A percentile compares a stretch with the other conserved stretches of the same genome.
These are phyloP conservation scores for Alethe diademata DNA, from an alignment of 2,113 vertebrate genomes.

Conservation along the genomic window DNA sequence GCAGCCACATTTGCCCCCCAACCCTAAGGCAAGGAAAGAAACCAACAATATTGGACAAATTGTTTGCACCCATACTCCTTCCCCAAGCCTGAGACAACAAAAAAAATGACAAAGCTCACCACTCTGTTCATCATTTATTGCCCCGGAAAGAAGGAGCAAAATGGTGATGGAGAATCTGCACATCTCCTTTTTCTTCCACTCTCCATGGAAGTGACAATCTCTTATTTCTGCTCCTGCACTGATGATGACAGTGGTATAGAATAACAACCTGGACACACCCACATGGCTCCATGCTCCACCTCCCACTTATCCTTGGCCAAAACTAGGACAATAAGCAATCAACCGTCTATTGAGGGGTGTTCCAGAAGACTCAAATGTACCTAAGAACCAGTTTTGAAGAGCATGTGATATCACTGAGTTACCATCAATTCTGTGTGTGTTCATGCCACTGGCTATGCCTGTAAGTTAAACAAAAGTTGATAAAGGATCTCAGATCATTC, in stretches of 20 bases:
- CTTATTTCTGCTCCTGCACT: accelerated
- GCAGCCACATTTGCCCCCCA: accelerated
- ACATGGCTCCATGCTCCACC: accelerated
- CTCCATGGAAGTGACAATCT: not conserved
- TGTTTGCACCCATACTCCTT: accelerated
- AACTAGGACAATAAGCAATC: not conserved
- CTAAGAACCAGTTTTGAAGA: not conserved
- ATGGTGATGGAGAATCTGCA: accelerated
- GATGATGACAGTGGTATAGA: accelerated
- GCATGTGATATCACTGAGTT: too few relatives aligned
- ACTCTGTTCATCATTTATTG: not conserved
- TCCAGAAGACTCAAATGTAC: not conserved
- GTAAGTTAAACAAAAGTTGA: not conserved
- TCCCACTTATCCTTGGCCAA: too few relatives aligned
- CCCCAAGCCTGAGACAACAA: accelerated
- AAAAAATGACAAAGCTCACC: not conserved
- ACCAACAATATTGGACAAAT: not conserved
- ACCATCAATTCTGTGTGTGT: not conserved
- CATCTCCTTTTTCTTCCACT: not conserved
- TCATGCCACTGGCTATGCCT: not conserved
- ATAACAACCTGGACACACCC: too few relatives aligned
- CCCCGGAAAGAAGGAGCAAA: not conserved
- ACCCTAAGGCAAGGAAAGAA: not conserved
- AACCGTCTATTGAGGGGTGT: not conserved
- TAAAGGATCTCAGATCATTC: not conserved